phyloP scores from a whole-genome alignment of 1,140 invertebrate species.

The Orussus abietinus region DNA sequence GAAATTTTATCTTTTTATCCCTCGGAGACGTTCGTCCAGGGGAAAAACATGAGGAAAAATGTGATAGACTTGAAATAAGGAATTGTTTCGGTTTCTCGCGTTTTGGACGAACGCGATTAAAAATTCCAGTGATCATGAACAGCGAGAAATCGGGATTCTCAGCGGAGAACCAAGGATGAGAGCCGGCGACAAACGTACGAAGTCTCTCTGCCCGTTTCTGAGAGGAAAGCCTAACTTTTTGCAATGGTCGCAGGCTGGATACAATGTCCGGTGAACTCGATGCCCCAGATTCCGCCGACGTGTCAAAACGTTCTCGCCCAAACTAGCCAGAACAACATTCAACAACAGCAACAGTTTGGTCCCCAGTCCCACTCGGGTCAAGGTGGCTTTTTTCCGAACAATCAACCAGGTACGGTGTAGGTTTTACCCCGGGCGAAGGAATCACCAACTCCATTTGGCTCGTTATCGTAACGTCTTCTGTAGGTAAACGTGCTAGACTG shows the following conservation, averaged over 20 bases:
- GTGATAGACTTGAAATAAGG: neutral
- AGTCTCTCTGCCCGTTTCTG: slow-evolving; percentile 2
- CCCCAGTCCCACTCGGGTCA: no score
- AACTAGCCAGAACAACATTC: slow-evolving; percentile 31
- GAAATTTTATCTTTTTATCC: neutral
- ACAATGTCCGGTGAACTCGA: slow-evolving; percentile 16
- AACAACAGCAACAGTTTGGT: slow-evolving; percentile 24
- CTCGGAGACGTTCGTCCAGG: neutral
- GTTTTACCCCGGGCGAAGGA: no score
- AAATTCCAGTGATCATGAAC: no score
- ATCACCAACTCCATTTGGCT: no score
- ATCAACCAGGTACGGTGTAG: no score
- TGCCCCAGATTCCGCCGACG: slow-evolving; percentile 20
- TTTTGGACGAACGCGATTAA: no score
- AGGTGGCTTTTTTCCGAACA: no score
- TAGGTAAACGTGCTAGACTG: no score
- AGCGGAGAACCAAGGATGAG: slow-evolving; percentile 6
- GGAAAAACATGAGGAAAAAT: slow-evolving; percentile 14
- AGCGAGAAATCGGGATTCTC: no score
- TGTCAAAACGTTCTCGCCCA: slow-evolving; percentile 29
- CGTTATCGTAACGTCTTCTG: no score
- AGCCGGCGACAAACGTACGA: slow-evolving; percentile 14
- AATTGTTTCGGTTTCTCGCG: slow-evolving; percentile 6
- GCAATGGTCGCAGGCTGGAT: slow-evolving; percentile 14
- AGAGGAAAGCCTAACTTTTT: slow-evolving; percentile 4